A percentile compares a stretch with the other conserved stretches of the same genome.
These are phyloP conservation scores for Campoplex nolae DNA, from an alignment of 2,888 invertebrate genomes.

Conservation along the genomic window DNA sequence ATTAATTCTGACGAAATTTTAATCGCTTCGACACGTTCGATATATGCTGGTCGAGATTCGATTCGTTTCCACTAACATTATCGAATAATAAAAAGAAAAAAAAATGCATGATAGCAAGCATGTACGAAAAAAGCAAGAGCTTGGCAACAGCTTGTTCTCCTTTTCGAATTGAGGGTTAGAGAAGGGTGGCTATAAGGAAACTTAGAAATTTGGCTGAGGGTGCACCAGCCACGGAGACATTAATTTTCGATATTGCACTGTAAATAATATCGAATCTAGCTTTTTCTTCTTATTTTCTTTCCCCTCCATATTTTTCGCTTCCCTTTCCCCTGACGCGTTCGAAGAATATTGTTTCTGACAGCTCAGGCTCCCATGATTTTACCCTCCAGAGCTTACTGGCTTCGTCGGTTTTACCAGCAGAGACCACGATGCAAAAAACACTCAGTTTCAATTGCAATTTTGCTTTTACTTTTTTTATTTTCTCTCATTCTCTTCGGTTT, in stretches of 20 bases:
- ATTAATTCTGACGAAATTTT: neutral
- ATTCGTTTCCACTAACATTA: neutral
- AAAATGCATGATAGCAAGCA: neutral
- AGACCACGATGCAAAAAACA: conserved; percentile 37
- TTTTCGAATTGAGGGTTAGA: conserved; percentile 1
- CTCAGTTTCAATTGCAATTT: neutral
- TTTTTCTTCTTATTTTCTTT: conserved; percentile 18
- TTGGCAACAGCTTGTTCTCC: conserved; percentile 16
- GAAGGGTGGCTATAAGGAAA: conserved; percentile 11
- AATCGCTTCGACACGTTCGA: neutral
- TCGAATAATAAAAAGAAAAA: conserved; percentile 5
- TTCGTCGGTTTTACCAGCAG: conserved; percentile 42
- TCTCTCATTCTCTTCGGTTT: conserved; percentile 16
- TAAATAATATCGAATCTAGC: conserved; percentile 75
- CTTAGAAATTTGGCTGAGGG: conserved; percentile 52
- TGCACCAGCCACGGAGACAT: conserved; percentile 69
- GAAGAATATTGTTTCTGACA: conserved; percentile 65
- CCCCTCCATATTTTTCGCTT: conserved; percentile 17
- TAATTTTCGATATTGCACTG: conserved; percentile 76
- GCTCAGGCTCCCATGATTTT: conserved; percentile 48
- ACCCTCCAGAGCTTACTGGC: conserved; percentile 58
- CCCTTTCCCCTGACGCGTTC: conserved; percentile 61
- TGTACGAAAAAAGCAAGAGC: conserved; percentile 14
- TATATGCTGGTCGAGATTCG: neutral
- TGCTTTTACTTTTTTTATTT: conserved; percentile 19